Base-by-base conservation (phyloP, 2,888 invertebrate species). In the Leptinotarsa juncta region DNA sequence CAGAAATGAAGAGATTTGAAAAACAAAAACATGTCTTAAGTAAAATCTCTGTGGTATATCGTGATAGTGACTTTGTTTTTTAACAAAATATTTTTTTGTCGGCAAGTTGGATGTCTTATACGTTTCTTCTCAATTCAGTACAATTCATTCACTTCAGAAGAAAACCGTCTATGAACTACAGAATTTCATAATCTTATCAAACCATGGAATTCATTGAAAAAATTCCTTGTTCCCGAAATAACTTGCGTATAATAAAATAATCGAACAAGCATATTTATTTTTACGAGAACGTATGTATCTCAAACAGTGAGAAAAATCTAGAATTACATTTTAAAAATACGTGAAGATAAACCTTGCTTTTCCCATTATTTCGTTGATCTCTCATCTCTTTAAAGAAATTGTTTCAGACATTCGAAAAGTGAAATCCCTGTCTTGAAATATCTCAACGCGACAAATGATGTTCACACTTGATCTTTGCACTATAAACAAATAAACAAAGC, bases 401-500 rank as follows among this genome's bases (percentile, higher is more conserved):
- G 26, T 62, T 42, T 62, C 12, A 10, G 2, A 10, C 32, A n/a
- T 26, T 62, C 15, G 16, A 7, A 32, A n/a, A 62, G 16, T 4
- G 1, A 62, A 32, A 32, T 4, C 62, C 15, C 57, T 23, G 16
- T 32, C n/a, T 57, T 14, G 16, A 5, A 62, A 42, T 32, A 62
- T n/a, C 16, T 10, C 14, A 62, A 15, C 5, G 14, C 3, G 4
- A 26, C 3, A 16, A 60, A 32, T 42, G 62, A 32, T 15, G 18
- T 62, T 26, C 32, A 42, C 57, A 57, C 20, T 57, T 23, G 62
- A 62, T 62, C 62, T 62, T 42, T 62, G 62, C 62, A 62, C 32
- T 62, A 42, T 62, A 26, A 62, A 62, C 62, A 62, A 62, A 62
- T 62, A 23, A 57, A 57, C 23, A 51, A 51, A 16, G n/a, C 23